Conservation (phyloP, 1,140 invertebrate species). For the Saccostrea glomerata region DNA sequence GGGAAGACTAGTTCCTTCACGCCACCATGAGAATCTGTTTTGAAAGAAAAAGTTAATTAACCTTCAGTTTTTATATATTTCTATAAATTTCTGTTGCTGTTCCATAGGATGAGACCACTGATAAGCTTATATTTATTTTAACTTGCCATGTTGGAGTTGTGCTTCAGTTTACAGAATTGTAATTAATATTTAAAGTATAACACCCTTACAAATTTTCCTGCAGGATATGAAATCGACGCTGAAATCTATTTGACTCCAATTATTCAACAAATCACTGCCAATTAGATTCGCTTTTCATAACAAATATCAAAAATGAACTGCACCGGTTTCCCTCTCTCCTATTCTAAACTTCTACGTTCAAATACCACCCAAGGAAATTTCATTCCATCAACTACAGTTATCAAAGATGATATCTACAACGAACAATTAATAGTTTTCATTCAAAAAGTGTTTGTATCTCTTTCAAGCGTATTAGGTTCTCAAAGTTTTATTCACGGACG, state of each 20-base stretch:
- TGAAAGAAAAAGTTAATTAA: not conserved
- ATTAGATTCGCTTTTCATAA: slow-evolving; percentile 33
- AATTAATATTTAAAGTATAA: not conserved
- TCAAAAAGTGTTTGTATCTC: slow-evolving; percentile 30
- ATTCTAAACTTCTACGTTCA: slow-evolving; percentile 5
- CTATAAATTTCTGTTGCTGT: too few species aligned
- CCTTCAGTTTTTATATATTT: too few species aligned
- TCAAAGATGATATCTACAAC: slow-evolving; percentile 12
- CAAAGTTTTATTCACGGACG: not conserved
- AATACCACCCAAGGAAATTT: slow-evolving; percentile 31
- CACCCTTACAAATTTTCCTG: not conserved
- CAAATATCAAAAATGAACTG: slow-evolving; percentile 15
- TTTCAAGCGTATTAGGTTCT: slow-evolving; percentile 24
- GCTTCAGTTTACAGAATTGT: too few species aligned
- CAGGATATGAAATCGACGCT: slow-evolving; percentile 24
- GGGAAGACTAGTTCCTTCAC: slow-evolving; percentile 81
- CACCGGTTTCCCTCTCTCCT: slow-evolving; percentile 1
- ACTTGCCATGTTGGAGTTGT: too few species aligned
- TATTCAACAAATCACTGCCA: slow-evolving; percentile 16
- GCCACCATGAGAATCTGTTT: slow-evolving; percentile 79
- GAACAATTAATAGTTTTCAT: slow-evolving; percentile 29
- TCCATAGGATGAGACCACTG: too few species aligned
- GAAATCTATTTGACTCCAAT: not conserved
- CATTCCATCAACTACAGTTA: slow-evolving; percentile 10
- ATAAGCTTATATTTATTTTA: too few species aligned